A percentile compares a stretch with the other conserved stretches of the same genome.
These are phyloP conservation scores for Astur gentilis DNA, from an alignment of 2,113 vertebrate species.

Conservation along the genomic window DNA sequence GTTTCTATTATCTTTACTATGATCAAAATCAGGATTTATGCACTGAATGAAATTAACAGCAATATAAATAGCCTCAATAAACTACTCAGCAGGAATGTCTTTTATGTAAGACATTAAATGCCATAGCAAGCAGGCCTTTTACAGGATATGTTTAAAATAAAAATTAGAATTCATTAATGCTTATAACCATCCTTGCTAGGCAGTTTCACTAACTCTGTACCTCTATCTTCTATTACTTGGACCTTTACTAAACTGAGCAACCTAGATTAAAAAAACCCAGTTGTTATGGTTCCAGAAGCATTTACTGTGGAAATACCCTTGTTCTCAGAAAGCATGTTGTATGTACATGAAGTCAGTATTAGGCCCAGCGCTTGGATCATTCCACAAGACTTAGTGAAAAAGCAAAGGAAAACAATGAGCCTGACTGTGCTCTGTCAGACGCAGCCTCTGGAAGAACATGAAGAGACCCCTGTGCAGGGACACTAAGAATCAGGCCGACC, in stretches of 20 bases:
- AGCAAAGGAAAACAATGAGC: not conserved
- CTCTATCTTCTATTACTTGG: not conserved
- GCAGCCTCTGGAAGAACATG: not conserved
- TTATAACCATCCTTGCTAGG: not conserved
- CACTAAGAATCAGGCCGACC: too few species aligned
- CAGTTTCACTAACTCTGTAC: not conserved
- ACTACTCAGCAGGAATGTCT: not conserved
- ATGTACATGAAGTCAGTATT: not conserved
- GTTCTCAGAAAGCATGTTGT: not conserved
- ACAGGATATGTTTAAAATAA: not conserved
- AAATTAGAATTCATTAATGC: not conserved
- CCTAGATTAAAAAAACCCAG: too few species aligned
- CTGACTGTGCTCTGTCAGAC: not conserved
- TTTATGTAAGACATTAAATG: not conserved
- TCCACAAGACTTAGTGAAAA: not conserved
- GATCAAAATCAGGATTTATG: not conserved
- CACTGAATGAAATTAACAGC: not conserved
- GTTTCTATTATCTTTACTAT: not conserved
- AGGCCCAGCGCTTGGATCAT: not conserved
- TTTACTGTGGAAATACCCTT: not conserved
- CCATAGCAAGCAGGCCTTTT: not conserved
- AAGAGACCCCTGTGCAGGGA: not conserved
- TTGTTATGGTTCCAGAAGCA: not conserved
- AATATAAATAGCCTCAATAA: conserved; percentile 13
- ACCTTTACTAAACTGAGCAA: not conserved